Base-by-base conservation (phyloP, 2,888 invertebrate genomes). In the Campoplex nolae region DNA sequence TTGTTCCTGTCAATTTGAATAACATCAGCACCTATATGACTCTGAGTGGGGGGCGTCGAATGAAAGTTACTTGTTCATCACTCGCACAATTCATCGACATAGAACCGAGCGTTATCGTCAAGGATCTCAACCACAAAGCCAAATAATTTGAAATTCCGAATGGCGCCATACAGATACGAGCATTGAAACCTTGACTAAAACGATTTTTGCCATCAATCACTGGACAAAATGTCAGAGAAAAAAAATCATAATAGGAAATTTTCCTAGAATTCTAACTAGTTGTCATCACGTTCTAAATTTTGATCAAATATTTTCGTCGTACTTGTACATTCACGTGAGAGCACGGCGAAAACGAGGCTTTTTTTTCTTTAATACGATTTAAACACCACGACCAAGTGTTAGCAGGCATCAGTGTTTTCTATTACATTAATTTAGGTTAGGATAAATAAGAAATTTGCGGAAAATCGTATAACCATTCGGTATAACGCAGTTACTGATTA, bases 1-100 rank as follows among this genome's bases (percentile, higher is more conserved):
- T 90, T 0, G 90, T 94, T 0, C 91, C 95, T 1, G 93, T 95
- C 1, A 92, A 95, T 78, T 93, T 95, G 68, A 91, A 92, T 0
- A 93, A 95, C 9, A 94, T 96, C 0, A 95, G 94, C 2, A 95
- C 96, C 0, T 94, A 95, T 0, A 95, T 96, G 94, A 95, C 96
- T 0, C 94, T 96, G 75, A 95, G 95, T 51, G 95, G 95, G 58
- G 95, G 95, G n/a, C 95, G 94, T 18, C 92, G 94, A 85, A 94
- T 96, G 91, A 94, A 94, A 81, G 94, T 95, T 85, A 95, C 95
- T 13, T 94, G 96, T 71, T 93, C 95, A 16, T 95, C 95, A 81
- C 93, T 96, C 58, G 95, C 95, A 54, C 95, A 95, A 82, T 92
- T 96, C 8, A 93, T 96, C 16, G 95, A 96, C 76, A 95, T 96